phyloP scores from a whole-genome alignment of 2,113 vertebrate species.

The Falco punctatus region DNA sequence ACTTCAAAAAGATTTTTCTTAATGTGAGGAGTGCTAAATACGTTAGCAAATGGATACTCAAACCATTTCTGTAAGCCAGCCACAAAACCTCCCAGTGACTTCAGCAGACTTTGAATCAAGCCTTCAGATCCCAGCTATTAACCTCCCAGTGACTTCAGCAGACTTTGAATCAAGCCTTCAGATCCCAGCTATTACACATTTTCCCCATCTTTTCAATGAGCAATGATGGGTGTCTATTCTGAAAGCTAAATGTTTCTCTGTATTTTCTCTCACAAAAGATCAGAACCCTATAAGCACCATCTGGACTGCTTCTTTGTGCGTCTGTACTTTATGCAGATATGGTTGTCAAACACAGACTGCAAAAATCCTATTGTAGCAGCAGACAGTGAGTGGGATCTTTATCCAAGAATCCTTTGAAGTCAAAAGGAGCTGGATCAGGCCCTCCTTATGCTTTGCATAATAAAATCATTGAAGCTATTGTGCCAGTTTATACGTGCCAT shows the following conservation, averaged over 20 bases:
- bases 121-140: conserved; percentile 23
- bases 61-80: neutral
- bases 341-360: neutral
- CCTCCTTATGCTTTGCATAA: neutral
- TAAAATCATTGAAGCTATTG: neutral
- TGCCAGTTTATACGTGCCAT: neutral
- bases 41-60: neutral
- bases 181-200: neutral
- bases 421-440: neutral
- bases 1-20: neutral
- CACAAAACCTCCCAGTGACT: neutral
- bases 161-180: conserved; percentile 14
- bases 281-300: conserved; percentile 18
- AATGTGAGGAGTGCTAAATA: neutral
- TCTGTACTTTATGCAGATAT: conserved; percentile 5
- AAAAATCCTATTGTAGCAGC: neutral
- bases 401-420: neutral
- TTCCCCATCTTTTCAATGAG: conserved; percentile 15
- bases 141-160: neutral
- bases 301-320: neutral
- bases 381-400: neutral
- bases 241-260: conserved; percentile 33
- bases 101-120: conserved; percentile 7
- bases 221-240: neutral
- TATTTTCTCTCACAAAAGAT: conserved; percentile 51